Evolutionary conservation across 2,888 invertebrate species (phyloP), one percentile per base, ranked within the genome.

Genomic region (Perdita meconis): DNA sequence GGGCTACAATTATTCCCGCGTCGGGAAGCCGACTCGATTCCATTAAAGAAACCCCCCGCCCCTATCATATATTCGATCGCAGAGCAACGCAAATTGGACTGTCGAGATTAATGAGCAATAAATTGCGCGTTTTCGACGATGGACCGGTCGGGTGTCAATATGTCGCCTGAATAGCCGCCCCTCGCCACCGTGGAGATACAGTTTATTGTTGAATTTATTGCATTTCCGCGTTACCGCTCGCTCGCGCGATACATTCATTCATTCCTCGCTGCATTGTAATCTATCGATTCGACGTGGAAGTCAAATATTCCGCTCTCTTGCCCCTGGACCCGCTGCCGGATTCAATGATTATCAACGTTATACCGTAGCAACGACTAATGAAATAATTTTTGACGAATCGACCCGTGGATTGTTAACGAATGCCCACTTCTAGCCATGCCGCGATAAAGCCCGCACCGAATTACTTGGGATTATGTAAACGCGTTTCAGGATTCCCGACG

Each of bases 171-270:
- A 78, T 57, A 73, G 66, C 68, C 70, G 68, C 66, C 71, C 68
- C 57, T 50, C 64, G 44, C 30, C 30, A 16, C 30, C 30, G 19
- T 64, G 63, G 63, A 70, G 70, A 78, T 74, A 78, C 69, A 74
- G 78, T 78, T 82, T 78, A 76, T 70, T 75, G 77, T 81, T 67
- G 64, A 81, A 78, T 83, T 84, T 81, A 83, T 81, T 81, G 74
- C 77, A 65, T 66, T 67, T 81, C 76, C 67, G 67, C 51, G 57
- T 51, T 30, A 50, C 38, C 51, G 53, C 16, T 63, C 56, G 56
- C 36, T 71, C 53, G 44, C 59, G 55, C 69, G 75, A 83, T 80
- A 53, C 76, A 80, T 71, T 57, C 51, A 64, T 36, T 34, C 51
- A 64, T 36, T 34, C 66, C 63, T 51, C 67, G 53, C 60, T 44